Conservation (phyloP, 1,140 invertebrate species). For the Papilio helenus region DNA sequence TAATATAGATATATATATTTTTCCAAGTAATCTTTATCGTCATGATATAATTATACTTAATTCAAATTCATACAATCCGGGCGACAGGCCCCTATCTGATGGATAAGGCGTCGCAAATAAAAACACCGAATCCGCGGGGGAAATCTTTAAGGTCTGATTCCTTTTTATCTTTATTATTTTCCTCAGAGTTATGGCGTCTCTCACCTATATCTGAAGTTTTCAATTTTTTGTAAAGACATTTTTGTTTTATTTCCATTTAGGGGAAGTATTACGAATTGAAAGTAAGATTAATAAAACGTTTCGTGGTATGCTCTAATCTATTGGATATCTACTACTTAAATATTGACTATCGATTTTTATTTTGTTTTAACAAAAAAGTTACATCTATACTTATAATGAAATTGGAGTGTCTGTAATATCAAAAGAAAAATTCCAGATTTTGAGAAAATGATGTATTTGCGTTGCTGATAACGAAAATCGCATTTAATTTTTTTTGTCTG, state of each 20-base stretch:
- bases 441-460: no score
- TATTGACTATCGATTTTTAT: no score
- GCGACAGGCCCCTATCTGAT: conserved; percentile 48
- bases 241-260: conserved; percentile 41
- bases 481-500: no score
- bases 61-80: conserved; percentile 47
- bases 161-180: conserved; percentile 59
- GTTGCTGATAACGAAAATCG: no score
- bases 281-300: neutral
- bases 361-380: no score
- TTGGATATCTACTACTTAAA: no score
- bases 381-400: no score
- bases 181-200: conserved; percentile 52
- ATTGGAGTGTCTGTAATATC: no score
- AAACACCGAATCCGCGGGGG: conserved; percentile 54
- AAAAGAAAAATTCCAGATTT: no score
- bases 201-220: conserved; percentile 48
- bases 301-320: neutral
- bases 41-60: conserved; percentile 45
- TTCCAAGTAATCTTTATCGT: neutral
- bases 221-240: conserved; percentile 40
- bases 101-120: conserved; percentile 48
- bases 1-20: no score
- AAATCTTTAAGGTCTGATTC: conserved; percentile 54
- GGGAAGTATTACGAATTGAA: conserved; percentile 2